These are phyloP conservation scores for Drosophila affinis DNA, from an alignment of 2,888 invertebrate genomes.

Conservation along the genomic window DNA sequence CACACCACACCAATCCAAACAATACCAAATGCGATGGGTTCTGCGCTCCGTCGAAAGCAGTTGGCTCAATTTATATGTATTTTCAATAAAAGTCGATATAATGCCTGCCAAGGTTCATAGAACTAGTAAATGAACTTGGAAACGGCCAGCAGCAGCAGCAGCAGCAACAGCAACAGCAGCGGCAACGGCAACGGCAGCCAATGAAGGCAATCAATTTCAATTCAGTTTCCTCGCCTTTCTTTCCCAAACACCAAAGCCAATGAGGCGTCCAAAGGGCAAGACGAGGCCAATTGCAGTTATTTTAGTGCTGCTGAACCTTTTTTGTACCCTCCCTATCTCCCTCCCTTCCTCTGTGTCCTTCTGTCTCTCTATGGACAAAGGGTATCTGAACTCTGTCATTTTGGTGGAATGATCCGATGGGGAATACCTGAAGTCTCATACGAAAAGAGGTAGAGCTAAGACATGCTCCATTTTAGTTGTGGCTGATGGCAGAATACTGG, in stretches of 20 bases:
- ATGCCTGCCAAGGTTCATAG: constrained; percentile 75
- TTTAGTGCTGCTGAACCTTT: constrained; percentile 55
- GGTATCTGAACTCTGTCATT: constrained; percentile 12
- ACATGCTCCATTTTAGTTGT: background rate
- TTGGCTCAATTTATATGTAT: constrained; percentile 69
- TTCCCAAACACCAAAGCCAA: constrained; percentile 63
- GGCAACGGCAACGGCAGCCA: constrained; percentile 37
- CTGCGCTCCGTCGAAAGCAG: constrained; percentile 44
- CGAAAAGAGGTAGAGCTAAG: background rate
- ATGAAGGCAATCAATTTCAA: constrained; percentile 78
- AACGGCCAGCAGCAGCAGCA: constrained; percentile 35
- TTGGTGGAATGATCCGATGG: background rate
- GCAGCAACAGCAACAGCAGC: constrained; percentile 13
- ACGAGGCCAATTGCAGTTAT: constrained; percentile 68
- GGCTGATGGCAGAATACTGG: background rate
- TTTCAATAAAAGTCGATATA: constrained; percentile 73
- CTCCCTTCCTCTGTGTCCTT: background rate
- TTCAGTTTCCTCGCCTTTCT: constrained; percentile 66
- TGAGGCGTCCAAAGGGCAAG: constrained; percentile 72
- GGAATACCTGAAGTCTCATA: background rate
- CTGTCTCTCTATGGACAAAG: background rate
- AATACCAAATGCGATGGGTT: constrained; percentile 39
- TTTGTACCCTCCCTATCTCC: constrained; percentile 8
- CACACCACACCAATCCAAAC: constrained; percentile 31
- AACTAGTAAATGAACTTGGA: constrained; percentile 73